Evolutionary conservation across 2,113 vertebrate genomes (phyloP), one percentile per base, ranked within the genome.

Genomic region (Oreocharis arfaki): DNA sequence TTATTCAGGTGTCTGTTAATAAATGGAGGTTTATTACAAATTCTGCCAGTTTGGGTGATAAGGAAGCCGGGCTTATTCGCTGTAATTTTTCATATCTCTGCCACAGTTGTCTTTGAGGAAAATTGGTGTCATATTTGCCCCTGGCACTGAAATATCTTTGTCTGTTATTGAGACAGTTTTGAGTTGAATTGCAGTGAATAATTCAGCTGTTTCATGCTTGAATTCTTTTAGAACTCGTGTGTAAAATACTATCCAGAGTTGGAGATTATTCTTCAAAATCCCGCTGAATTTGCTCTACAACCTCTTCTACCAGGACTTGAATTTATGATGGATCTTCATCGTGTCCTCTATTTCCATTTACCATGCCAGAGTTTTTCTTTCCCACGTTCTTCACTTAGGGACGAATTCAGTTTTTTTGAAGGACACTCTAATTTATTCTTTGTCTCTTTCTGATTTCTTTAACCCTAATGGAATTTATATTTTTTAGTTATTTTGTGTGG

Each of bases 181-280:
- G 53, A 91, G 75, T 88, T 88, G 87, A 96, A 96, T 88, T 76
- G 75, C 28, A 61, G 78, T 69, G 75, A 97, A 73, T 95, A 92
- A 92, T 89, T 91, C 87, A 87, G 32, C 52, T 84, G 35, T 63
- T 94, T 94, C 74, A 68, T 79, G 69, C 65, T 67, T 87, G 84
- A 89, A 67, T 91, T 87, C 30, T 76, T 81, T 64, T 35, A 78
- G 64, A 93, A 68, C 35, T 91, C 53, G 33, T 71, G 35, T 56
- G 20, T 81, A 91, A 91, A 93, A 63, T 69, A 16, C n/a, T 65
- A 2, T 4, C 26, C 16, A 49, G 55, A 75, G 8, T 30, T 84
- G 44, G 74, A 75, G 69, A 75, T 78, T 75, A 63, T 23, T 87
- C 60, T 87, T 88, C 37, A 73, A 80, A 89, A 89, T 77, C 92